Base-by-base conservation (phyloP, 2,888 invertebrate genomes). In the Euplagia quadripunctaria region DNA sequence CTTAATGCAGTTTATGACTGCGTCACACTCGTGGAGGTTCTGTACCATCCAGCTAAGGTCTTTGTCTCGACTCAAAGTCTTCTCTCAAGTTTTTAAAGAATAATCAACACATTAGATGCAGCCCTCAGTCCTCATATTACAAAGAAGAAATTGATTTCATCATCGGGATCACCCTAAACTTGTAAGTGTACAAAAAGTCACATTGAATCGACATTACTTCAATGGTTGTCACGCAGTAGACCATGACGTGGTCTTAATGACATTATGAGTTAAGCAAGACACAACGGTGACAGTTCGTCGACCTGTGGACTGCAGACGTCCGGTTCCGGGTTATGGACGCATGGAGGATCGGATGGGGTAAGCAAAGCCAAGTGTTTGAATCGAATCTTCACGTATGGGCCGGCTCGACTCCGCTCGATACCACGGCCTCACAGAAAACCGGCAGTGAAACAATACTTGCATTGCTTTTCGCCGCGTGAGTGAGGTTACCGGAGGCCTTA, bases 201-300 rank as follows among this genome's bases (percentile, higher is more conserved):
- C n/a, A 55, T 55, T 20, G 2, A 20, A 58, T 20, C 58, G 12
- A 31, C 31, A 31, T 31, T 31, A 31, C 31, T 31, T 31, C 31
- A 31, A 31, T 58, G 5, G 12, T 58, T 58, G 12, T 55, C 4
- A n/a, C 9, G 68, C 68, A 68, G 68, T 61, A 58, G 68, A 61
- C 42, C 68, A 61, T 69, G 43, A 61, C 16, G 16, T 31, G 65
- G 7, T 31, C 51, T 7, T 52, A 67, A 42, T 51, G 41, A 52
- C 43, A 58, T 68, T 61, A 69, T 11, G 9, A 68, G 55, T 42
- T n/a, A n/a, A 68, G 58, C n/a, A 55, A n/a, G 43, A 67, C 52
- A 8, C 41, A 52, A 17, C 58, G 12, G 20, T 20, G 58, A 20
- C 55, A 58, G 68, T 52, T 52, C 58, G 7, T 42, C 14, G 55